A percentile compares a stretch with the other conserved stretches of the same genome.
Evolutionary conservation across 2,113 vertebrate genomes (phyloP).

Genomic region (Caloenas nicobarica): DNA sequence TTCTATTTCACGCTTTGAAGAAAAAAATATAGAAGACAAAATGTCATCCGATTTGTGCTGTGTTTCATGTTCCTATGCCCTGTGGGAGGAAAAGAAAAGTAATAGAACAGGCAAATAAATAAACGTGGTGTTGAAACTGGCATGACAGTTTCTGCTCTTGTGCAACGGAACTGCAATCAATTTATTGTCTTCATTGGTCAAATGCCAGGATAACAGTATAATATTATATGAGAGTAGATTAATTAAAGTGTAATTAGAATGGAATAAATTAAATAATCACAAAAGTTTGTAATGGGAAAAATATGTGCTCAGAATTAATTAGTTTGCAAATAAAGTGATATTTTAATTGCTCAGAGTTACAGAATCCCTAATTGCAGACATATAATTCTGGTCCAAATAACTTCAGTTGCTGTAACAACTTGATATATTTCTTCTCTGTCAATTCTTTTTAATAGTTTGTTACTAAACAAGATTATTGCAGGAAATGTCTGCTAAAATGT

Average conservation of each 20-base stretch:
- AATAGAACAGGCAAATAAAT: slow-evolving; percentile 67
- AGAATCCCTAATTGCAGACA: slow-evolving; percentile 77
- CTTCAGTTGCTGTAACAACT: slow-evolving; percentile 71
- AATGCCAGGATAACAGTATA: slow-evolving; percentile 75
- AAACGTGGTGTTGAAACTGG: slow-evolving; percentile 50
- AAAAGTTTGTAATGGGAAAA: slow-evolving; percentile 81
- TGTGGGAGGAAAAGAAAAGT: slow-evolving; percentile 62
- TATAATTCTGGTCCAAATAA: slow-evolving; percentile 67
- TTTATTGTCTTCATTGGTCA: slow-evolving; percentile 56
- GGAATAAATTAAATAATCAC: slow-evolving; percentile 79
- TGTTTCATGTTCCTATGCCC: slow-evolving; percentile 54
- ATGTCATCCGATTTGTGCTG: slow-evolving; percentile 8
- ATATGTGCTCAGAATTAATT: slow-evolving; percentile 83
- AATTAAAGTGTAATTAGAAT: slow-evolving; percentile 83
- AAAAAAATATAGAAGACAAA: slow-evolving; percentile 9
- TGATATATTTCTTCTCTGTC: slow-evolving; percentile 69
- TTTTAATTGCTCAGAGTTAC: slow-evolving; percentile 80
- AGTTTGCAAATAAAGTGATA: slow-evolving; percentile 78
- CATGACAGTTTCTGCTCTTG: slow-evolving; percentile 42
- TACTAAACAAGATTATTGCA: slow-evolving; percentile 55
- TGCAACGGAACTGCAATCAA: slow-evolving; percentile 64
- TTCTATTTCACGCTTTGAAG: slow-evolving; percentile 24
- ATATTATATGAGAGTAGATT: slow-evolving; percentile 76
- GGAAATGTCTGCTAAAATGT: slow-evolving; percentile 61
- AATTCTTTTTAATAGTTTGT: slow-evolving; percentile 57